Percentiles rank a stretch among this genome's conserved stretches.
Conservation (phyloP, 2,113 vertebrate species). For the Stegostoma tigrinum region DNA sequence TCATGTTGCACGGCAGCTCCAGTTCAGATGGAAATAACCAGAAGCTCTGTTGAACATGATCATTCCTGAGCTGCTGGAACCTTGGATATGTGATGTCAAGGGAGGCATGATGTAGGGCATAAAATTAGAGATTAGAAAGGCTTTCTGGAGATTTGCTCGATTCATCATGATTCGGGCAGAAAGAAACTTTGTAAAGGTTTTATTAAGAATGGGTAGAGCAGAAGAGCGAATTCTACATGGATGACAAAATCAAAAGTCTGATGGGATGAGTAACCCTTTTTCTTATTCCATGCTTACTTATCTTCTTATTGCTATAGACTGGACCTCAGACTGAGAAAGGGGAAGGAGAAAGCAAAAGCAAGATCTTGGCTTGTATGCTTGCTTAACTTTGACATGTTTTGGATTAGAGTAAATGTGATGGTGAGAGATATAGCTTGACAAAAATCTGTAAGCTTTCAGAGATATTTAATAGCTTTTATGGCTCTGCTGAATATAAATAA, state of each 20-base stretch:
- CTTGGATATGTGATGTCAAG: background rate
- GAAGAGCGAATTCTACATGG: background rate
- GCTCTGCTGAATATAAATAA: slow-evolving; percentile 31
- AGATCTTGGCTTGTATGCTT: background rate
- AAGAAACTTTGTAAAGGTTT: background rate
- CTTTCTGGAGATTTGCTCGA: slow-evolving; percentile 15
- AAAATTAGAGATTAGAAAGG: slow-evolving; percentile 14
- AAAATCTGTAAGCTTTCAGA: slow-evolving; percentile 29
- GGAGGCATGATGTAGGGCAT: background rate
- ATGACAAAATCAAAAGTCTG: background rate
- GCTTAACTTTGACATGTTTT: slow-evolving; percentile 30
- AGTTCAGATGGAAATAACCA: slow-evolving; percentile 16
- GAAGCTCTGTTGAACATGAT: background rate
- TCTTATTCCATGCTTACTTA: background rate
- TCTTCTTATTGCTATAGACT: background rate
- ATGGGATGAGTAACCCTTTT: background rate
- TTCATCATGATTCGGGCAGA: background rate
- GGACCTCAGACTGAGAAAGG: background rate
- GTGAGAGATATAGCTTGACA: background rate
- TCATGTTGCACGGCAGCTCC: background rate
- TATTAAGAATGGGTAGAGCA: background rate
- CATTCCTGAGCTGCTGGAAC: background rate
- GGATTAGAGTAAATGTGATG: slow-evolving; percentile 18
- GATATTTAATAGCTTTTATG: slow-evolving; percentile 20
- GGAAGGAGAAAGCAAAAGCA: background rate